Base-by-base conservation (phyloP, 2,797 vertebrate species). In the Parauchenoglanis ngamensis region DNA sequence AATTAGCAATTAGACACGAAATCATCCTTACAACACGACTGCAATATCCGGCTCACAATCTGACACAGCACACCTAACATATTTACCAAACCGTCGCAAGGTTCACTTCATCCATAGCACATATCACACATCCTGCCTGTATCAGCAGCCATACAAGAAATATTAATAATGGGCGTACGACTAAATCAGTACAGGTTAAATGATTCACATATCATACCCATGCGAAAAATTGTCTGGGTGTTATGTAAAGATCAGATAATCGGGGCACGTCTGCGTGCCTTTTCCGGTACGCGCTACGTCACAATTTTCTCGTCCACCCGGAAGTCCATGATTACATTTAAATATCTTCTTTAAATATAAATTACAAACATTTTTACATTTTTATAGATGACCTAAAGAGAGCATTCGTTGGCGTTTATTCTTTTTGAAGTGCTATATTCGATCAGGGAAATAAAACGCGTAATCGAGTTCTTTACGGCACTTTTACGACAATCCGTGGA, bases 91-190 rank as follows among this genome's bases (percentile, higher is more conserved):
- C 78, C 75, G 77, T 31, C 23, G 13, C 40, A 44, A 31, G 31
- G 40, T 11, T 21, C 52, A 57, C 52, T 76, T 75, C 77, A 85
- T 83, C 84, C 75, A 57, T 31, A 31, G 25, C 67, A 84, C 15
- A 28, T 40, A 10, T 12, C 52, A 35, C 67, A 85, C 78, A 52
- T 87, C 85, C 59, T 40, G 7, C 10, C 78, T 59, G 54, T 28
- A 7, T 93, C 89, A 59, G 94, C 85, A 94, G 95, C 95, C 95
- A 95, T 95, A 92, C 17, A 25, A 15, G 31, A 8, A 28, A 46
- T 28, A 3, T 73, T n/a, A 4, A 81, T 25, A 21, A 31, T 46
- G 35, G 46, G 75, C 40, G 63, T 83, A 46, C 61, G 7, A 54
- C n/a, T 65, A 23, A 35, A 83, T 54, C 81, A 67, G 35, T 2